Evolutionary conservation across 2,888 invertebrate species (phyloP), one percentile per base, ranked within the genome.

Genomic region (Ptychoptera contaminata): DNA sequence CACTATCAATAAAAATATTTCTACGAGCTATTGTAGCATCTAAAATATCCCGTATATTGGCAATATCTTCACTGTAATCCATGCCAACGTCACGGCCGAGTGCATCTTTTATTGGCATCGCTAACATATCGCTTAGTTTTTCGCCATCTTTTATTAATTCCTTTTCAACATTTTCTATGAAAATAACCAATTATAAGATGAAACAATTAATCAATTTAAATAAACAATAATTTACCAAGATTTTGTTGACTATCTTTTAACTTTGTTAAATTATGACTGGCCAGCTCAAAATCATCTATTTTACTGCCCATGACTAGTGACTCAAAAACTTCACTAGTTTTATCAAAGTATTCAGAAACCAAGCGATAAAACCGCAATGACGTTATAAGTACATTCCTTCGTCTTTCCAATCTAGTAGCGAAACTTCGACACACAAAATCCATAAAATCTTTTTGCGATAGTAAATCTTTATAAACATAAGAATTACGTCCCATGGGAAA

Each of bases 361-460:
- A 83, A 68, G 29, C 82, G 72, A 59, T 82, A 83, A 63, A 85
- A 85, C 53, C 82, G 65, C 52, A 80, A 68, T 10, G 84, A 82
- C 11, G 80, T 81, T 49, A 82, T 79, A 34, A 85, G 65, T 38
- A 84, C 71, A 57, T 81, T 83, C 47, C 82, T 68, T 36, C 86
- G 65, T 36, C 80, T 70, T 56, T 85, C 83, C 45, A 85, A 66
- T 11, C 85, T 68, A 30, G 75, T 74, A 1, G 83, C 82, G 58
- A 84, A 85, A 55, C 79, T 81, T 46, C 81, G 73, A 54, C 82
- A 83, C 1, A 84, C 79, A 48, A 81, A 82, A 63, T 85, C 82
- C 81, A 86, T 84, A 58, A 84, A 84, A 57, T 84, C 82, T 49
- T 78, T 70, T 55, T 82, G 81, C 1, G 81, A 77, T 48, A 75